A percentile compares a stretch with the other conserved stretches of the same genome.
phyloP scores from a whole-genome alignment of 2,797 vertebrate species.

The Alosa sapidissima region DNA sequence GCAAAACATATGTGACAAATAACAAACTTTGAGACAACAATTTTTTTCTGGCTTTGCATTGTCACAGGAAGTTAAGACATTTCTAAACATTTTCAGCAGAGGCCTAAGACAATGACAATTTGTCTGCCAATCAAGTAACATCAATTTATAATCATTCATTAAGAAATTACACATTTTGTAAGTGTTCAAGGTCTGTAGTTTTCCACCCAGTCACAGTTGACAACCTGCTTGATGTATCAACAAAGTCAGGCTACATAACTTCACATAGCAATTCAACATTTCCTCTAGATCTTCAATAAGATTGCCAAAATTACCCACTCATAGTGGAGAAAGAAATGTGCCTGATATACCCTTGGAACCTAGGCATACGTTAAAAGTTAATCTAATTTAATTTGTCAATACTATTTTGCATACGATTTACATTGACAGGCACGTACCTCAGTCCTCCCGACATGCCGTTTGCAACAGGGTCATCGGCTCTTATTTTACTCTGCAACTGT shows the following conservation, averaged over 20 bases:
- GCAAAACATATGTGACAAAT: background rate
- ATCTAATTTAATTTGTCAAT: background rate
- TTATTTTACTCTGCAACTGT: conserved; percentile 43
- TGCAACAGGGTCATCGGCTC: conserved; percentile 39
- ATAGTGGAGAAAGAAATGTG: background rate
- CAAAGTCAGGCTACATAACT: background rate
- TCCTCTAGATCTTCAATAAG: background rate
- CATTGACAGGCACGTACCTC: conserved; percentile 56
- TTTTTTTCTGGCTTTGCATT: background rate
- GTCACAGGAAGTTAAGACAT: background rate
- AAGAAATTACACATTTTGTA: background rate
- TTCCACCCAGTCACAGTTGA: background rate
- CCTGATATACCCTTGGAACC: background rate
- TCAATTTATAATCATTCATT: background rate
- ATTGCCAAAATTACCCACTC: background rate
- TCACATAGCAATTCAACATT: background rate
- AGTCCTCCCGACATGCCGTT: conserved; percentile 70
- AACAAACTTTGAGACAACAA: background rate
- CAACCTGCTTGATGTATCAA: no score
- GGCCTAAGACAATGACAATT: background rate
- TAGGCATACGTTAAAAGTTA: background rate
- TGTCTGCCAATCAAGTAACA: background rate
- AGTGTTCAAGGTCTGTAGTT: background rate
- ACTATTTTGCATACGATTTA: background rate
- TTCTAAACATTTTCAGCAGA: background rate